Evolutionary conservation across 2,888 invertebrate genomes (phyloP).

Genomic region (Dendrolimus houi): DNA sequence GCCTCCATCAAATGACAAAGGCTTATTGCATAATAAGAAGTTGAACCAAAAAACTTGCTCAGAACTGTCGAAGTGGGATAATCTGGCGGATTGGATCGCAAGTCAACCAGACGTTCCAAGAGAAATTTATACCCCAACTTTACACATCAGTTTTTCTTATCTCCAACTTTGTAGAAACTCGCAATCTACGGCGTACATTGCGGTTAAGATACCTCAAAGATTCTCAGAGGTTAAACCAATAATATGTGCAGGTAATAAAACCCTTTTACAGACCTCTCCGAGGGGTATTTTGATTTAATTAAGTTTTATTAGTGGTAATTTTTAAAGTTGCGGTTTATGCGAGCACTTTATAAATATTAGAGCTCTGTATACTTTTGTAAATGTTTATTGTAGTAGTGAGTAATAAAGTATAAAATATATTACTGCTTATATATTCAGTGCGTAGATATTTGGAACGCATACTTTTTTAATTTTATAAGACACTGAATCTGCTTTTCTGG

Average conservation of each 20-base stretch:
- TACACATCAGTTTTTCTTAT: conserved; percentile 67
- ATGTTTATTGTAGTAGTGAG: too few relatives aligned
- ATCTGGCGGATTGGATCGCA: conserved; percentile 54
- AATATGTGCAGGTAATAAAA: not conserved
- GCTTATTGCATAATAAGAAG: conserved; percentile 39
- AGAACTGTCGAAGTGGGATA: conserved; percentile 60
- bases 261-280: conserved; percentile 8
- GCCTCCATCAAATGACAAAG: conserved; percentile 25
- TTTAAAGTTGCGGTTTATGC: too few relatives aligned
- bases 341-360: too few relatives aligned
- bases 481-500: too few relatives aligned
- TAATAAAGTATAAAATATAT: too few relatives aligned
- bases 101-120: conserved; percentile 56
- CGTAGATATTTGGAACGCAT: too few relatives aligned
- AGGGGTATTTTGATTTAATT: conserved; percentile 5
- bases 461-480: too few relatives aligned
- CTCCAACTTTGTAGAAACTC: conserved; percentile 42
- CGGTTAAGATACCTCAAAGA: not conserved
- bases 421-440: too few relatives aligned
- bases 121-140: conserved; percentile 67
- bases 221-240: not conserved
- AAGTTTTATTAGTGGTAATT: not conserved
- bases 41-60: conserved; percentile 44
- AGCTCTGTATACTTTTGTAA: too few relatives aligned
- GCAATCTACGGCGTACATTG: conserved; percentile 24